Conservation (phyloP, 2,797 vertebrate genomes). For the Oreonectes daqikongensis region DNA sequence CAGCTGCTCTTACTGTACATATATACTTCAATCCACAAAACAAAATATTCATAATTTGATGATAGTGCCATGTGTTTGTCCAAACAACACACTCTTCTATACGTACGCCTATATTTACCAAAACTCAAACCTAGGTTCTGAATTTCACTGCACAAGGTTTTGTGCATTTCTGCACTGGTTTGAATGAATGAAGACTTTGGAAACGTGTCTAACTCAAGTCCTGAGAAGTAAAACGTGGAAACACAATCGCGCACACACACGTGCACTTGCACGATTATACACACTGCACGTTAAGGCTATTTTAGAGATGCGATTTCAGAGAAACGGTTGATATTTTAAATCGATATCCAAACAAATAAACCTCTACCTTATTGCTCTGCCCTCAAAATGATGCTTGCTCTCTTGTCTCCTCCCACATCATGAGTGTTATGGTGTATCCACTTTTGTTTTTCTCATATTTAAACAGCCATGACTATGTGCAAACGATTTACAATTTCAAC, state of each 20-base stretch:
- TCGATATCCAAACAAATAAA: too few species aligned
- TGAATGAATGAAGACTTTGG: slow-evolving; percentile 56
- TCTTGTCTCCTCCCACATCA: too few species aligned
- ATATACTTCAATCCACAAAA: slow-evolving; percentile 49
- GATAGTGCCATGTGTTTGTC: slow-evolving; percentile 47
- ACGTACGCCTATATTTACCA: slow-evolving; percentile 25
- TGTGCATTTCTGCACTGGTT: slow-evolving; percentile 28
- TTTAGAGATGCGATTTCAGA: too few species aligned
- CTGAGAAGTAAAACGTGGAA: slow-evolving; percentile 59
- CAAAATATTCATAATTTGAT: slow-evolving; percentile 43
- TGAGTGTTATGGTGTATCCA: too few species aligned
- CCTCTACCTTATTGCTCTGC: too few species aligned
- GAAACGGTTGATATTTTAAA: too few species aligned
- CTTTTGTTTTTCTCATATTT: too few species aligned
- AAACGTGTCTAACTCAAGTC: slow-evolving; percentile 59
- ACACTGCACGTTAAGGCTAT: slow-evolving; percentile 43
- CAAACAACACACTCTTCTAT: slow-evolving; percentile 33
- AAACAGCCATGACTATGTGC: too few species aligned
- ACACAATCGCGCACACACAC: slow-evolving; percentile 38
- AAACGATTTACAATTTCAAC: too few species aligned
- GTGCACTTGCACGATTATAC: slow-evolving; percentile 22
- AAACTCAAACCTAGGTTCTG: slow-evolving; percentile 20
- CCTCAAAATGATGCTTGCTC: too few species aligned
- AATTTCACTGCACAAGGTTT: slow-evolving; percentile 44
- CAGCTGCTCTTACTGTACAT: slow-evolving; percentile 27